phyloP scores from a whole-genome alignment of 1,140 invertebrate genomes.

The Ceratina calcarata region DNA sequence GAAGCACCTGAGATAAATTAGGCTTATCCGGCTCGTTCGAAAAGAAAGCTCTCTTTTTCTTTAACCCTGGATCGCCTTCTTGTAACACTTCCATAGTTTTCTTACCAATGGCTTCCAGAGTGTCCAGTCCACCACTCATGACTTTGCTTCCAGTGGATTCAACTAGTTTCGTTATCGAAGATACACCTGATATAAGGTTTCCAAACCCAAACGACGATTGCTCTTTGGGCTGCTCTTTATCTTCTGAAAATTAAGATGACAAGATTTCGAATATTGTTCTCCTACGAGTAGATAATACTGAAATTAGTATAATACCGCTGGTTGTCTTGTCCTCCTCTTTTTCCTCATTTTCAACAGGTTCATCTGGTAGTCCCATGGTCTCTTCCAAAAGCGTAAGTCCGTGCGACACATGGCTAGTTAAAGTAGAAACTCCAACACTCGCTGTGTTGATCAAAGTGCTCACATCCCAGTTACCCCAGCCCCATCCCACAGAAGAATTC shows the following conservation, averaged over 20 bases:
- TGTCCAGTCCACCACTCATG: conserved; percentile 91
- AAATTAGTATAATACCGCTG: conserved; percentile 30
- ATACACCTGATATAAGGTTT: conserved; percentile 85
- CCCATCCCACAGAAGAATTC: conserved; percentile 77
- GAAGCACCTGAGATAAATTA: conserved; percentile 84
- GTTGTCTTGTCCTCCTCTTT: conserved; percentile 62
- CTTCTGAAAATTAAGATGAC: conserved; percentile 52
- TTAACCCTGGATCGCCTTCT: conserved; percentile 93
- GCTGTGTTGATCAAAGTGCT: conserved; percentile 88
- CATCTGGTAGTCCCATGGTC: conserved; percentile 88
- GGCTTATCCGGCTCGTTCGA: conserved; percentile 78
- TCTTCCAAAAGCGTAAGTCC: conserved; percentile 88
- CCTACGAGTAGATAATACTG: not conserved
- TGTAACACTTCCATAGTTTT: conserved; percentile 96
- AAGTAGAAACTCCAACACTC: conserved; percentile 85
- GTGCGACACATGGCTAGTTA: conserved; percentile 89
- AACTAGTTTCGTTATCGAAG: conserved; percentile 85
- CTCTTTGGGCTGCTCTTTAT: conserved; percentile 49
- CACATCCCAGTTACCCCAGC: conserved; percentile 86
- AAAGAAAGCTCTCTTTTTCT: conserved; percentile 90
- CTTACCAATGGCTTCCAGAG: conserved; percentile 94
- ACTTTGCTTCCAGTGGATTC: conserved; percentile 90
- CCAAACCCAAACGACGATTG: conserved; percentile 81
- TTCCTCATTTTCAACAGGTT: conserved; percentile 79
- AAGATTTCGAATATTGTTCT: not conserved